Evolutionary conservation across 2,888 invertebrate species (phyloP).

Genomic region (Ecdyonurus torrentis): DNA sequence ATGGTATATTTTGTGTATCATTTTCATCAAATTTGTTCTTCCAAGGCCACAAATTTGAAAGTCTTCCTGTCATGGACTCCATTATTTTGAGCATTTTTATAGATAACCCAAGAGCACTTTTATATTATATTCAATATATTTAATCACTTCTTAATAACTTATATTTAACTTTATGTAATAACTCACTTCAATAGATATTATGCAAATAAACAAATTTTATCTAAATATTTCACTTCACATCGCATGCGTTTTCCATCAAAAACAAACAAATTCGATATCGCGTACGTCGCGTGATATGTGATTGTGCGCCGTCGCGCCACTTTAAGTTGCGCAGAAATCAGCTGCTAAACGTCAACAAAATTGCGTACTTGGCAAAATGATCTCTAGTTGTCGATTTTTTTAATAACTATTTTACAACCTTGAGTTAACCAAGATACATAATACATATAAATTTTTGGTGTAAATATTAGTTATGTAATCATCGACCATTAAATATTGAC

Average conservation of each 20-base stretch:
- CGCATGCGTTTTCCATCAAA: slow-evolving; percentile 9
- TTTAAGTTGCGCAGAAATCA: neutral
- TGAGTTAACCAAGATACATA: too few species aligned
- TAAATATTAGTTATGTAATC: too few species aligned
- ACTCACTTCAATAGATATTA: too few species aligned
- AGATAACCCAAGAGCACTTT: neutral
- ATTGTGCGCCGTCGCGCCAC: neutral
- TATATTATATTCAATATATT: too few species aligned
- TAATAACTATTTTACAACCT: too few species aligned
- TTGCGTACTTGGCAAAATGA: neutral
- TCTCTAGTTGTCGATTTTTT: neutral
- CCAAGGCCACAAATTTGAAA: slow-evolving; percentile 8
- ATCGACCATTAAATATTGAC: too few species aligned
- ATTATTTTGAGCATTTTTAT: neutral
- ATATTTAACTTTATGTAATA: too few species aligned
- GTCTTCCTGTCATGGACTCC: slow-evolving; percentile 1
- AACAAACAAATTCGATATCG: slow-evolving; percentile 7
- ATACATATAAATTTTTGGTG: neutral
- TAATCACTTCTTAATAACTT: too few species aligned
- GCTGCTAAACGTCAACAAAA: neutral
- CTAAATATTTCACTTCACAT: slow-evolving; percentile 3
- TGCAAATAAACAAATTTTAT: neutral
- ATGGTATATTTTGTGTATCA: neutral
- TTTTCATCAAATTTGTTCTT: neutral
- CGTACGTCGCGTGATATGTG: neutral